phyloP scores from a whole-genome alignment of 2,113 vertebrate genomes.

The Melanotaenia duboulayi region DNA sequence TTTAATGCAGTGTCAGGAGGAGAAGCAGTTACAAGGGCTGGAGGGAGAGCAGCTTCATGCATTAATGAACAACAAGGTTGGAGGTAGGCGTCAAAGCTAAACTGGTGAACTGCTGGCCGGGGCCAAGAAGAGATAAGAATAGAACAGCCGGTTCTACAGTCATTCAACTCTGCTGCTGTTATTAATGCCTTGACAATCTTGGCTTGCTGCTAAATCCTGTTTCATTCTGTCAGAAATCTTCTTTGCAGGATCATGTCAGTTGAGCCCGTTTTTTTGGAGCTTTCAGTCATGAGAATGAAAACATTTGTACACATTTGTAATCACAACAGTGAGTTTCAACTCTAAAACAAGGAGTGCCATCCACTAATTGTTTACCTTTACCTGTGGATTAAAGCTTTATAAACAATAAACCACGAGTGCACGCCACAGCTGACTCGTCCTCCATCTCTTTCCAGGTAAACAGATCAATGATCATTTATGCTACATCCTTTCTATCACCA shows the following conservation, averaged over 20 bases:
- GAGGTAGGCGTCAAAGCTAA: conserved; percentile 66
- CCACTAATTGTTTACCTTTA: conserved; percentile 15
- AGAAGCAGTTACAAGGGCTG: conserved; percentile 48
- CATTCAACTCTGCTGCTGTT: conserved; percentile 35
- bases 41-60: conserved; percentile 71
- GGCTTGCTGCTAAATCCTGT: not conserved
- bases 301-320: not conserved
- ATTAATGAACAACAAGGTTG: conserved; percentile 79
- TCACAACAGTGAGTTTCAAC: not conserved
- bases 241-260: not conserved
- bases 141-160: conserved; percentile 38
- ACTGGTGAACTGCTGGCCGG: conserved; percentile 55
- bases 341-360: conserved; percentile 21
- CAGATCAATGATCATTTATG: conserved; percentile 51
- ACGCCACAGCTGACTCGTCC: conserved; percentile 39
- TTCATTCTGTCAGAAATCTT: not conserved
- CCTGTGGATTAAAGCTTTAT: conserved; percentile 25
- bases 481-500: conserved; percentile 24
- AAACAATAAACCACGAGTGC: conserved; percentile 53
- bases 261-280: not conserved
- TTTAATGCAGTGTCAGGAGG: conserved; percentile 61
- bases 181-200: conserved; percentile 33
- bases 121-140: conserved; percentile 62
- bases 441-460: conserved; percentile 57
- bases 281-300: not conserved